Evolutionary conservation across 35 echinoderm and acorn worm genomes (phyloP), one percentile per base, ranked within the genome.

Genomic region (Stichopus chloronotus): DNA sequence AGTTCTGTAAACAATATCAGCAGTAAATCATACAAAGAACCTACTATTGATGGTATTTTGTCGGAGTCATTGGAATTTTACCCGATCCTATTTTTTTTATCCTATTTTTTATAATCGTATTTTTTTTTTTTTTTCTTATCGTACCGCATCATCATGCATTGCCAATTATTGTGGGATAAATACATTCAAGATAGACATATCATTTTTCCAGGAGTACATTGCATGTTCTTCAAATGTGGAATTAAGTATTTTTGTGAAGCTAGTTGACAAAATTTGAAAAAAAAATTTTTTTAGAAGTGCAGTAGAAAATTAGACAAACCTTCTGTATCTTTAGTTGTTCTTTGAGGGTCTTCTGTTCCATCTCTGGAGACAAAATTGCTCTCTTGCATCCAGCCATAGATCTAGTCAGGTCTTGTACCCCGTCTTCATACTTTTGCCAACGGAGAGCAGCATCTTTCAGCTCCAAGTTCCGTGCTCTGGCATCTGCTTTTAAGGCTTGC

Each of bases 271-370:
- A 43, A 43, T 43, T 43, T 43, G 3, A 43, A 43, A 43, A 43
- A 43, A 43, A 43, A 3, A 3, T 43, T 43, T 43, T 43, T 3
- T 43, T 43, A 0, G 3, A 43, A 43, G 30, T 43, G 30, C 30
- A 43, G 30, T 43, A 43, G 0, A 43, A 43, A 43, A 43, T 3
- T 43, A 43, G 30, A 58, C 90, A 58, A 72, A 97, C 96, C 77
- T 97, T 93, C 83, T 97, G 96, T 55, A 84, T 78, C 25, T 92
- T 86, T n/a, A 94, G 68, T 60, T 98, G 96, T 63, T 98, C 90
- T 55, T 91, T 68, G 1, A 98, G 93, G 8, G 92, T 92, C 78
- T 91, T 98, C 58, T 90, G 79, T 20, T 94, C 93, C 88, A 94
- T 52, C 16, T 96, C 92, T 58, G 96, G 96, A 53, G 93, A 93